A percentile compares a stretch with the other conserved stretches of the same genome.
These are phyloP conservation scores for Excalfactoria chinensis DNA, from an alignment of 2,113 vertebrate genomes.

Conservation along the genomic window DNA sequence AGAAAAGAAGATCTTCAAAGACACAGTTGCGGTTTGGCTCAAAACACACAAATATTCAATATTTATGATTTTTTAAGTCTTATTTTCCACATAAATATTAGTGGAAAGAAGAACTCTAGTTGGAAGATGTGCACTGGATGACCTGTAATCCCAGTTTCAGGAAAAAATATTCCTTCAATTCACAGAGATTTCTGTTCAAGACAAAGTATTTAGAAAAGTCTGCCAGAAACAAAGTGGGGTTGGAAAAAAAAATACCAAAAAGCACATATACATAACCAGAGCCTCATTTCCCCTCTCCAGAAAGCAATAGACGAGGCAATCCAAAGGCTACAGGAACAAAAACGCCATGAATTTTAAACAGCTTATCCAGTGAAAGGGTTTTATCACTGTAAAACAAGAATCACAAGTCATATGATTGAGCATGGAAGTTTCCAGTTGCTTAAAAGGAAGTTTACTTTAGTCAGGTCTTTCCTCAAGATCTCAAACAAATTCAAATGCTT, in stretches of 20 bases:
- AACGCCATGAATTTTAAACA: not conserved
- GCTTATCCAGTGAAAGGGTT: not conserved
- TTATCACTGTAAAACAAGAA: not conserved
- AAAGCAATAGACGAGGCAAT: not conserved
- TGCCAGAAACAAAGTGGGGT: not conserved
- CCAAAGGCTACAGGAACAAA: conserved; percentile 15
- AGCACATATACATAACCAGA: not conserved
- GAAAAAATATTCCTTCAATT: not conserved
- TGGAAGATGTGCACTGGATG: not conserved
- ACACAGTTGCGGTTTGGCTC: not conserved
- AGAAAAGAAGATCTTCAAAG: not conserved
- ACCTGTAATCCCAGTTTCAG: not conserved
- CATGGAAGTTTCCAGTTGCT: not conserved
- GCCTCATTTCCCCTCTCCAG: not conserved
- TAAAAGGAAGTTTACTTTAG: not conserved
- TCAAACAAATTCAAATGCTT: not conserved
- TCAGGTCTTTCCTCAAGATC: not conserved
- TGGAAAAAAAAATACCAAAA: not conserved
- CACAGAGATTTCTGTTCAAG: not conserved
- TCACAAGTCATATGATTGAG: not conserved
- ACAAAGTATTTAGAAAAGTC: not conserved
- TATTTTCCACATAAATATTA: not conserved
- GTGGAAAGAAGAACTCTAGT: not conserved
- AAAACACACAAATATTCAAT: not conserved
- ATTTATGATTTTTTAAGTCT: not conserved